Base-by-base conservation (phyloP, 2,888 invertebrate genomes). In the Schizaphis graminum region DNA sequence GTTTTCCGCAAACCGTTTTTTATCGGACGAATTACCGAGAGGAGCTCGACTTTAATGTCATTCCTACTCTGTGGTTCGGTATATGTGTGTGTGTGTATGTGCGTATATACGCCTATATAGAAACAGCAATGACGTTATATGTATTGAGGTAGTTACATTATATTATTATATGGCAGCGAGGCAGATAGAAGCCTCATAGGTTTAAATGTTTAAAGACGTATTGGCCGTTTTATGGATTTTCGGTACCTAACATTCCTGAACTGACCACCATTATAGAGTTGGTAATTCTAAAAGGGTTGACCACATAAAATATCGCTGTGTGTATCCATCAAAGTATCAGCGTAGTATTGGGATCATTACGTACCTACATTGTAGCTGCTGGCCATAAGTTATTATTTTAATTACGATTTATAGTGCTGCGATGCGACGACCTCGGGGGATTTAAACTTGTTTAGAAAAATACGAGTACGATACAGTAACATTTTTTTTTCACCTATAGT, bases 221-320 rank as follows among this genome's bases (percentile, higher is more conserved):
- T 88, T 49, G 88, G 88, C 53, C 67, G 53, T 89, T 92, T 92
- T 89, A 92, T 88, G 92, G 92, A 53, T 92, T 89, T 92, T 67
- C 87, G 28, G 61, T 53, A 87, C 35, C 87, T 13, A 61, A n/a
- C 49, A 26, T 26, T 28, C 85, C 26, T 49, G 86, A 86, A 87
- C 61, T 47, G 24, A 41, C 41, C 24, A 92, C n/a, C 53, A 35
- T 84, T 53, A 53, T 92, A 26, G 16, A n/a, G 67, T 53, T 56
- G n/a, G 88, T 77, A 56, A 93, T 93, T 93, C 93, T 8, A 67
- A 92, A 88, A 93, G 93, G 93, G 93, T 93, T 89, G 93, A 77
- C 93, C 89, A 77, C n/a, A 89, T 93, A 89, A 93, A 93, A 89
- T 93, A 93, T 89, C 61, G 67, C 35, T 13, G 10, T n/a, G 57